Evolutionary conservation across 2,888 invertebrate species (phyloP).

Genomic region (Tetrapedia diversipes): DNA sequence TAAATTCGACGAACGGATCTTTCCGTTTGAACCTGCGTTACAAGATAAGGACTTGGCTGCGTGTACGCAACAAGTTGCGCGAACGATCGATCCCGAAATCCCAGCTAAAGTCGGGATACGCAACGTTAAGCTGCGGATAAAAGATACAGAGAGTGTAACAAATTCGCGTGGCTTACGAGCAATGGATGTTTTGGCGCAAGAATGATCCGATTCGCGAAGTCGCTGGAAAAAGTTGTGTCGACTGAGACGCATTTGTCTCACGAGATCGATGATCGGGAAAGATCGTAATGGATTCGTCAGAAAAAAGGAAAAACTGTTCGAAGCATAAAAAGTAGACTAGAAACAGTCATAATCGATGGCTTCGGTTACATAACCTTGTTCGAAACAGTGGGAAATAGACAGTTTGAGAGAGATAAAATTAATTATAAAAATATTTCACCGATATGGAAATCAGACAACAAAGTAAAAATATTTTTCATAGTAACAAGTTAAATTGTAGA

Average conservation of each 20-base stretch:
- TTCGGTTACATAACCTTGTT: background rate
- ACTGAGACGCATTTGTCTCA: background rate
- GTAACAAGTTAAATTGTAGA: too few species aligned
- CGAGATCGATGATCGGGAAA: constrained; percentile 3
- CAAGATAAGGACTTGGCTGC: constrained; percentile 5
- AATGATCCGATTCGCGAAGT: constrained; percentile 32
- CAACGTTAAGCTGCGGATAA: constrained; percentile 65
- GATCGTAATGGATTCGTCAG: background rate
- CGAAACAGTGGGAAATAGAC: too few species aligned
- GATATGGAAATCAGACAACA: too few species aligned
- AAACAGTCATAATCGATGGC: background rate
- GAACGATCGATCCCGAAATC: constrained; percentile 63
- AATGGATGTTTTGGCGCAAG: constrained; percentile 65
- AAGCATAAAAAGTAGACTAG: too few species aligned
- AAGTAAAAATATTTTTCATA: too few species aligned
- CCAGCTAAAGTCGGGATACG: constrained; percentile 54
- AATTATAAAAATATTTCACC: too few species aligned
- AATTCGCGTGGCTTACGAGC: constrained; percentile 41
- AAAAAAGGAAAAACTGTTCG: background rate
- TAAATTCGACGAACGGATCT: background rate
- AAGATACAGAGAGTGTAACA: constrained; percentile 60
- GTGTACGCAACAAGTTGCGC: constrained; percentile 71
- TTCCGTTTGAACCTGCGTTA: background rate
- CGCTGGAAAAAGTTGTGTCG: background rate
- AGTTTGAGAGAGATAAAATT: too few species aligned